These are phyloP conservation scores for Erebia epiphron DNA, from an alignment of 2,888 invertebrate genomes.

Conservation along the genomic window DNA sequence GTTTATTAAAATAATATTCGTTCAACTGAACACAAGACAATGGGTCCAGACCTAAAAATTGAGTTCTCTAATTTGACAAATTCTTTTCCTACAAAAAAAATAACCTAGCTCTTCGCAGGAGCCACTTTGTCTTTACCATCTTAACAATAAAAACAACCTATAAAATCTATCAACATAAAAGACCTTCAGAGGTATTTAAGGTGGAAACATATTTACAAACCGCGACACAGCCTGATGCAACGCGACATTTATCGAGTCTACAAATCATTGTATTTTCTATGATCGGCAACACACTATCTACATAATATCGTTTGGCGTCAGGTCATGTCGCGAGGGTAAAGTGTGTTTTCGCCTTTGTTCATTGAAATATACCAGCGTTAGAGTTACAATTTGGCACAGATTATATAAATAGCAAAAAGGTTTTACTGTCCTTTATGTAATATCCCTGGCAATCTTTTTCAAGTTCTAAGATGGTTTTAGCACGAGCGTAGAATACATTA, in stretches of 20 bases:
- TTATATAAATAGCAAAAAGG: slow-evolving; percentile 51
- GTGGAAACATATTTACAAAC: background rate
- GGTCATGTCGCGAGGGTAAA: background rate
- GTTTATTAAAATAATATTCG: slow-evolving; percentile 84
- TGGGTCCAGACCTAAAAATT: slow-evolving; percentile 78
- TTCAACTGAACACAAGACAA: slow-evolving; percentile 80
- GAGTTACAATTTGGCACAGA: slow-evolving; percentile 77
- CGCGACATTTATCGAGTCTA: background rate
- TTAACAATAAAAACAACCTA: slow-evolving; percentile 83
- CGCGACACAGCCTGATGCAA: background rate
- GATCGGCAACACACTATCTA: background rate
- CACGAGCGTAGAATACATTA: slow-evolving; percentile 46
- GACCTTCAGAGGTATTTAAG: slow-evolving; percentile 59
- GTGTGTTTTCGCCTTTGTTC: slow-evolving; percentile 35
- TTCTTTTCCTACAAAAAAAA: slow-evolving; percentile 68
- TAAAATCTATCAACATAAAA: slow-evolving; percentile 81
- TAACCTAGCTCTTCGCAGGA: slow-evolving; percentile 54
- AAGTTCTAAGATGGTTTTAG: slow-evolving; percentile 74
- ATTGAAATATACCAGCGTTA: slow-evolving; percentile 50
- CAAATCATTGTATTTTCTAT: background rate
- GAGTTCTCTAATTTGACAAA: slow-evolving; percentile 78
- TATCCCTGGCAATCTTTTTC: slow-evolving; percentile 43
- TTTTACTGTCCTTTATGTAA: slow-evolving; percentile 49
- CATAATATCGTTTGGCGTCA: background rate
- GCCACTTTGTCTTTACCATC: slow-evolving; percentile 70